Conservation (phyloP, 2,888 invertebrate genomes). For the Drosophila setosimentum region DNA sequence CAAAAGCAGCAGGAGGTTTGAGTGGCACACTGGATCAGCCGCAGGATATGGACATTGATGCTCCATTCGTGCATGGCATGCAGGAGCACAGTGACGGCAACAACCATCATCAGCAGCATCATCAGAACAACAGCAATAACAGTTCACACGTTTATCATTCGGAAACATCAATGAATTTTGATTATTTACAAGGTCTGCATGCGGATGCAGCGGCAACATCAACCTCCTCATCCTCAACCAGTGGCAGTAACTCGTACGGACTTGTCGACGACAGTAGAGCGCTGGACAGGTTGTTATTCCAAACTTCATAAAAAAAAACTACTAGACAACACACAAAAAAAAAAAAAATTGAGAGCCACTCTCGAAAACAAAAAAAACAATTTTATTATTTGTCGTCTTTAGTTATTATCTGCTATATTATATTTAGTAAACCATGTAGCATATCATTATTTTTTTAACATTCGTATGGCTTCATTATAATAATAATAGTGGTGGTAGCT, state of each 20-base stretch:
- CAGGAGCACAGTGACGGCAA: constrained; percentile 70
- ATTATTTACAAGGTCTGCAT: constrained; percentile 82
- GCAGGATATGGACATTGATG: constrained; percentile 85
- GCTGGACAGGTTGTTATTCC: constrained; percentile 84
- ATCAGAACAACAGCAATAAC: constrained; percentile 30
- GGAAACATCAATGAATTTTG: constrained; percentile 84
- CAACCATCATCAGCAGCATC: constrained; percentile 55
- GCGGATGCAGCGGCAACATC: constrained; percentile 59
- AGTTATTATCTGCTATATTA: constrained; percentile 49
- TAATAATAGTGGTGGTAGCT: constrained; percentile 66
- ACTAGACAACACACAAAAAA: constrained; percentile 31
- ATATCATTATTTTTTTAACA: constrained; percentile 27
- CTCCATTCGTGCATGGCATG: constrained; percentile 80
- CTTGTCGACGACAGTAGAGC: constrained; percentile 83
- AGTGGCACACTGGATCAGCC: constrained; percentile 71
- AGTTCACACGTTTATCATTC: constrained; percentile 69
- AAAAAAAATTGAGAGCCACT: constrained; percentile 27
- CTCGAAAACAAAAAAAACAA: constrained; percentile 1
- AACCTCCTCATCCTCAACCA: constrained; percentile 40
- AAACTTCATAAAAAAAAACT: constrained; percentile 45
- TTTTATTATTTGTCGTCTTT: constrained; percentile 35
- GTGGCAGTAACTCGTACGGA: constrained; percentile 62
- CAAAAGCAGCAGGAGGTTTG: constrained; percentile 24
- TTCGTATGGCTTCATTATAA: constrained; percentile 32
- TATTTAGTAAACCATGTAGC: constrained; percentile 31